Evolutionary conservation across 1,140 invertebrate genomes (phyloP).

Genomic region (Hermetia illucens): DNA sequence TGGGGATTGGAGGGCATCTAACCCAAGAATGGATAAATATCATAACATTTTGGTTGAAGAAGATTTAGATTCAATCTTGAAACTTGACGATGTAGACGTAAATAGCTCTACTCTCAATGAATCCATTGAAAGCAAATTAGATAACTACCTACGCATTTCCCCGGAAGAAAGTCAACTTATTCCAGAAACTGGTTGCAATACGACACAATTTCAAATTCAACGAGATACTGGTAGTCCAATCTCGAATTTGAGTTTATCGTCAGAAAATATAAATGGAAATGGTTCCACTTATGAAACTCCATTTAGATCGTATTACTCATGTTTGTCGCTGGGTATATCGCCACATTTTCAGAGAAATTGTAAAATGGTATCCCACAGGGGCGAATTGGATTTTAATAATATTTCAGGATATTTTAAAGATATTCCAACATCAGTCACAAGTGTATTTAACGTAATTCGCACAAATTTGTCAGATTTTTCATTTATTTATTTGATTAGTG

Average conservation of each 20-base stretch:
- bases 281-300: not conserved
- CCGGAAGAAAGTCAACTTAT: no score
- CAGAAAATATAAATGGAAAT: not conserved
- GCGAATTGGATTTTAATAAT: not conserved
- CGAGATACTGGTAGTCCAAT: not conserved
- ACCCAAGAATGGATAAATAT: not conserved
- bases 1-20: not conserved
- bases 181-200: not conserved
- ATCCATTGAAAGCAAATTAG: no score
- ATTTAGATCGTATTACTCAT: not conserved
- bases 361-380: not conserved
- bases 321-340: not conserved
- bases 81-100: not conserved
- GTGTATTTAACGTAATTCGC: not conserved
- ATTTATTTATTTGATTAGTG: conserved; percentile 19
- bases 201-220: not conserved
- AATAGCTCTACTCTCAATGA: not conserved
- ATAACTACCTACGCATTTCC: no score
- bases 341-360: not conserved
- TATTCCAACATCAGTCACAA: not conserved
- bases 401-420: not conserved
- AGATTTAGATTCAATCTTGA: not conserved
- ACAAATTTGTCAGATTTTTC: conserved; percentile 17
- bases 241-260: not conserved
- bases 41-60: not conserved